Base-by-base conservation (phyloP, 1,140 invertebrate genomes). In the Drosophila varians region DNA sequence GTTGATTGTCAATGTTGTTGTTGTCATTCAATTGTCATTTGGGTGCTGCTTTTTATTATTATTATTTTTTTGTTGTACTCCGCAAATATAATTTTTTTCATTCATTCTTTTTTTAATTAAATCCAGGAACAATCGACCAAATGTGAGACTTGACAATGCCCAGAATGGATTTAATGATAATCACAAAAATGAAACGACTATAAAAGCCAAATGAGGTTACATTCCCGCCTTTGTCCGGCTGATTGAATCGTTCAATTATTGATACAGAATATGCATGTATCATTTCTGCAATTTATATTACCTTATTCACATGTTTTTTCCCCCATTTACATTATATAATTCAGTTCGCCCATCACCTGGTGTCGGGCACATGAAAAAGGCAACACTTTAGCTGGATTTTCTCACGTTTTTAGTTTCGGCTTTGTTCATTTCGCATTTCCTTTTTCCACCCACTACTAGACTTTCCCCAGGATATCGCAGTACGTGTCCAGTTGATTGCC, bases 401-500 rank as follows among this genome's bases (percentile, higher is more conserved):
- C 70, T 74, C 69, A 74, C 70, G 70, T 73, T 31, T 47, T 72
- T 64, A 26, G 48, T 19, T 43, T 1, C 25, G 4, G 9, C 11
- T 53, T 73, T 72, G 69, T 62, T 36, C 40, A 28, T 42, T 71
- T 72, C 47, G 54, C 66, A 51, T 71, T 72, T 53, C 43, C 57
- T 55, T 73, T 73, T 73, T 64, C 57, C 77, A 51, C 79, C 26
- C 74, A 69, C 61, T 19, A 69, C 61, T 19, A 40, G 38, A 64
- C 31, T 68, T 68, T 69, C 45, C 45, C 5, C 21, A 26, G 1
- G 11, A 28, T 68, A 52, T 56, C 52, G 31, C 18, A 26, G 82
- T 51, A 86, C 80, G 80, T 86, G 80, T 86, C 80, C 82, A 80
- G 87, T 77, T 86, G 80, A 86, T 86, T 80, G 84, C 80, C 64